Percentiles rank a stretch among this genome's conserved stretches.
These are phyloP conservation scores for Busseola fusca DNA, from an alignment of 2,888 invertebrate genomes.

Conservation along the genomic window DNA sequence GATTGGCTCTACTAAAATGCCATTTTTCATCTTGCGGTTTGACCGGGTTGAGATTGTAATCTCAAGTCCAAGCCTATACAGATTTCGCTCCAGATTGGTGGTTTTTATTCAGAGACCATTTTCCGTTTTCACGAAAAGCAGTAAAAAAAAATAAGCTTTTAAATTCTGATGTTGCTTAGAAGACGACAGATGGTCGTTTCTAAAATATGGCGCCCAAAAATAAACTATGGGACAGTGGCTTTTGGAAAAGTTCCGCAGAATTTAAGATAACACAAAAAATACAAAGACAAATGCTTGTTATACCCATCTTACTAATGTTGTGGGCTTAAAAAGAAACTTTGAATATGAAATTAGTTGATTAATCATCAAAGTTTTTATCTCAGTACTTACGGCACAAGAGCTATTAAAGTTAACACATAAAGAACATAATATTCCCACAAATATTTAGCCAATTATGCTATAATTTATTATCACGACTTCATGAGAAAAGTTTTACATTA, in stretches of 20 bases:
- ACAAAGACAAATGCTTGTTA: slow-evolving; percentile 19
- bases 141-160: neutral
- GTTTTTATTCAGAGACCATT: neutral
- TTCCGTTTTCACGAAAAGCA: neutral
- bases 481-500: slow-evolving; percentile 26
- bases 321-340: neutral
- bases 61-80: neutral
- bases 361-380: slow-evolving; percentile 16
- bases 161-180: neutral
- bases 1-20: neutral
- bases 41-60: too few relatives aligned
- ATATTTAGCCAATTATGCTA: slow-evolving; percentile 33
- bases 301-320: slow-evolving; percentile 18
- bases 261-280: slow-evolving; percentile 1
- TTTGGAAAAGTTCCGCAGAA: neutral
- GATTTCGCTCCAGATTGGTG: neutral
- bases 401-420: slow-evolving; percentile 13
- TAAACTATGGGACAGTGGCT: neutral
- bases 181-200: neutral
- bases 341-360: slow-evolving; percentile 22
- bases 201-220: slow-evolving; percentile 2
- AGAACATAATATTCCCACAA: slow-evolving; percentile 41
- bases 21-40: neutral
- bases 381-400: slow-evolving; percentile 17
- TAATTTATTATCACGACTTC: slow-evolving; percentile 33